phyloP scores from a whole-genome alignment of 2,797 vertebrate genomes.

The Lycodopsis pacificus region DNA sequence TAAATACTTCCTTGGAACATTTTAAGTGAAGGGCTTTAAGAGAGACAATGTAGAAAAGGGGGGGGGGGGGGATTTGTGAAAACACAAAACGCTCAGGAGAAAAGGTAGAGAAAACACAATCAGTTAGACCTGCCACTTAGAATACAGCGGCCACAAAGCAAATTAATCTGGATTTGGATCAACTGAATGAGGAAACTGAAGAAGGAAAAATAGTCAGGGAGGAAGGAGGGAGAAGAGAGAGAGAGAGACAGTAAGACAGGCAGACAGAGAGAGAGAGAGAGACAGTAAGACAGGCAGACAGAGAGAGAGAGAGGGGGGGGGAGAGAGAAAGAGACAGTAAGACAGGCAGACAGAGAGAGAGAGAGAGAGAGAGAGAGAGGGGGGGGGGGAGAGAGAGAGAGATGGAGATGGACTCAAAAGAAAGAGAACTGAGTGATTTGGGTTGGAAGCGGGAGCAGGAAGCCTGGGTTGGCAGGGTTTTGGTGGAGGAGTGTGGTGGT shows the following conservation, averaged over 20 bases:
- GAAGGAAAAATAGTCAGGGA: constrained; percentile 55
- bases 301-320: constrained; percentile 38
- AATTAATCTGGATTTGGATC: constrained; percentile 70
- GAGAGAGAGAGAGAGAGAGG: constrained; percentile 34
- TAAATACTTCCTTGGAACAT: constrained; percentile 83
- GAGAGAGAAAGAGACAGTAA: constrained; percentile 20
- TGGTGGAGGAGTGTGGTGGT: constrained; percentile 91
- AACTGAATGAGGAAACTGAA: constrained; percentile 61
- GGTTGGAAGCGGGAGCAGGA: constrained; percentile 77
- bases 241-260: neutral
- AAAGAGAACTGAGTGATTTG: constrained; percentile 81
- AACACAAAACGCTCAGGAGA: constrained; percentile 48
- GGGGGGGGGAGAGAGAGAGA: constrained; percentile 40
- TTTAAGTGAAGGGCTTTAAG: constrained; percentile 73
- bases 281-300: neutral
- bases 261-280: too few relatives aligned
- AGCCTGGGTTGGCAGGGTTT: constrained; percentile 86
- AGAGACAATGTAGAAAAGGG: constrained; percentile 58
- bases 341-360: constrained; percentile 10
- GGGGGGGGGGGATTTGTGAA: constrained; percentile 60
- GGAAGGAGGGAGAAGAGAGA: constrained; percentile 47
- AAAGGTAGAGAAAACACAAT: constrained; percentile 66
- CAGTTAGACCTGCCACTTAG: constrained; percentile 53
- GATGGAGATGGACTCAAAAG: constrained; percentile 50
- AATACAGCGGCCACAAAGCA: constrained; percentile 58